A percentile compares a stretch with the other conserved stretches of the same genome.
phyloP scores from a whole-genome alignment of 2,113 vertebrate species.

The Passer domesticus region DNA sequence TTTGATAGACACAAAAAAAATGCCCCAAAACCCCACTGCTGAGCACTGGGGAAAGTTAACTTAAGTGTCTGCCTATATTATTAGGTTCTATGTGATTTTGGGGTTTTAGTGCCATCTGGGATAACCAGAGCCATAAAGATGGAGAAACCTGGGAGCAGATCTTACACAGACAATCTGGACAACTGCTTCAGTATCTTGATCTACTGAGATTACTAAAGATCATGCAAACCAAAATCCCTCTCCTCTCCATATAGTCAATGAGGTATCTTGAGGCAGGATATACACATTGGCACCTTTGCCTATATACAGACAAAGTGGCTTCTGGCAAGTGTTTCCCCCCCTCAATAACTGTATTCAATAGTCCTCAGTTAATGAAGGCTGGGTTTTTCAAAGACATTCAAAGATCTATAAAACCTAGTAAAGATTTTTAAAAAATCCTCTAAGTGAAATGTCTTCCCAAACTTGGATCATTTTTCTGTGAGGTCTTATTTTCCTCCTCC shows the following conservation, averaged over 20 bases:
- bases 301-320: neutral
- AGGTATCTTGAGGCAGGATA: neutral
- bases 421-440: neutral
- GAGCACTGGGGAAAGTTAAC: neutral
- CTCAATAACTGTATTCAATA: neutral
- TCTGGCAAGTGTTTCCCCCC: neutral
- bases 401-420: neutral
- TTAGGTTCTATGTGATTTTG: rapidly evolving
- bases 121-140: neutral
- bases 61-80: neutral
- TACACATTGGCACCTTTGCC: neutral
- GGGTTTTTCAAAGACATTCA: neutral
- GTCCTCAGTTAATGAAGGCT: neutral
- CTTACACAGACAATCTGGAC: neutral
- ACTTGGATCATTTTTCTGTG: neutral
- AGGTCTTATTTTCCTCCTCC: neutral
- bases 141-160: neutral
- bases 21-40: neutral
- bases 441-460: neutral
- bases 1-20: neutral
- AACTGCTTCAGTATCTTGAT: neutral
- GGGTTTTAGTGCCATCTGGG: neutral
- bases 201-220: neutral
- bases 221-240: neutral
- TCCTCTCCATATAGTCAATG: neutral